Percentiles rank a stretch among this genome's conserved stretches.
phyloP scores from a whole-genome alignment of 2,797 vertebrate genomes.

The Loris lydekkerianus region DNA sequence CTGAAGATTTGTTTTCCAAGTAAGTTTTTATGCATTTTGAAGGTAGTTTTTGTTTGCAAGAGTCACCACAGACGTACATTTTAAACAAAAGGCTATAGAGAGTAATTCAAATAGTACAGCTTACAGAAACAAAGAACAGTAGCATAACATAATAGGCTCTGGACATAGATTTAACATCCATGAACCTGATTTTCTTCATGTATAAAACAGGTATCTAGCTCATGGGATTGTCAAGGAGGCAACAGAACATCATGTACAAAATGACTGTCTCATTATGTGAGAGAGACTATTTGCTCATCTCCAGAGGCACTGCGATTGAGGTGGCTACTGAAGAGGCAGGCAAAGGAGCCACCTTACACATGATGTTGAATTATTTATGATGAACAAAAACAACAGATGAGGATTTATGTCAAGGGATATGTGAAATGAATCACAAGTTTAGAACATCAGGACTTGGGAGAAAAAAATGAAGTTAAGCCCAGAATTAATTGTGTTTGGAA shows the following conservation, averaged over 20 bases:
- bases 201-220: background rate
- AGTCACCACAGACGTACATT: background rate
- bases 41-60: background rate
- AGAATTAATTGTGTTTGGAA: constrained; percentile 41
- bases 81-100: background rate
- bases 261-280: background rate
- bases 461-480: background rate
- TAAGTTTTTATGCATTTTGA: background rate
- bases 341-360: fast-evolving
- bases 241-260: background rate
- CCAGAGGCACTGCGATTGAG: background rate
- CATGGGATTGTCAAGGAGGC: background rate
- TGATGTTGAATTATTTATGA: background rate
- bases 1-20: background rate
- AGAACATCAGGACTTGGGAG: background rate
- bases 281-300: background rate
- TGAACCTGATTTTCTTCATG: background rate
- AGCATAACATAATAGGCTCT: background rate
- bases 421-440: background rate
- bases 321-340: background rate
- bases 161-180: background rate
- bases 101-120: background rate
- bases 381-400: background rate
- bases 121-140: background rate
- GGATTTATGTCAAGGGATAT: background rate